Conservation (phyloP, 2,888 invertebrate genomes). For the Falcaria lacertinaria region DNA sequence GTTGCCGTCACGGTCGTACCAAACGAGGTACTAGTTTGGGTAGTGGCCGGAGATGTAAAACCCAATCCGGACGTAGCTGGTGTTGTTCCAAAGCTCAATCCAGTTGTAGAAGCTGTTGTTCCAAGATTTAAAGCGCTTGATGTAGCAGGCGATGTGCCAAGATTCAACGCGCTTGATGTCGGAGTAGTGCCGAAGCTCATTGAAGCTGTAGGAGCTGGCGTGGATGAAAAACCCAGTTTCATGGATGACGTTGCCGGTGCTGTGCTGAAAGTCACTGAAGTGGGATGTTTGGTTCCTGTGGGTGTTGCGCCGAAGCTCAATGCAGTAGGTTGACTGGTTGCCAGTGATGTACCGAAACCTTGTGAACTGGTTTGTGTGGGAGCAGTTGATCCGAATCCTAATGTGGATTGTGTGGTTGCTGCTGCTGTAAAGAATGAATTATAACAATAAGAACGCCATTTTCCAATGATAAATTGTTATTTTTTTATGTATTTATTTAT, state of each 20-base stretch:
- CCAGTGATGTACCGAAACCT: conserved; percentile 11
- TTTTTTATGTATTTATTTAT: too few species aligned
- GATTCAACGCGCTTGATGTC: conserved; percentile 8
- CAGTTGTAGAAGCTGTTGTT: conserved; percentile 6
- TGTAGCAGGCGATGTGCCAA: conserved; percentile 3
- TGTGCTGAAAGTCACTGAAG: neutral
- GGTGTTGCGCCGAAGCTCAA: neutral
- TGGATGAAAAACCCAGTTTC: neutral
- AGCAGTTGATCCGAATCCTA: neutral
- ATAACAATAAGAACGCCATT: too few species aligned
- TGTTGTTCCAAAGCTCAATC: conserved; percentile 17
- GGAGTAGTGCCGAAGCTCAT: conserved; percentile 1
- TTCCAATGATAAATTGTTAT: too few species aligned
- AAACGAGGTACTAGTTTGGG: neutral
- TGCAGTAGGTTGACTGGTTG: neutral
- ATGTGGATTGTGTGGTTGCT: conserved; percentile 1
- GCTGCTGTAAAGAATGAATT: conserved; percentile 16
- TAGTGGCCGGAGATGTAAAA: neutral
- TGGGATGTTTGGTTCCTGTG: neutral
- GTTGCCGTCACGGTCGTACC: neutral
- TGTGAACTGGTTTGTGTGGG: conserved; percentile 2
- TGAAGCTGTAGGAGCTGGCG: neutral
- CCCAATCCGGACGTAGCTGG: neutral
- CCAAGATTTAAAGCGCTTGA: conserved; percentile 12
- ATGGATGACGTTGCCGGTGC: neutral